Conservation (phyloP, 2,888 invertebrate species). For the Hydriomena furcata region DNA sequence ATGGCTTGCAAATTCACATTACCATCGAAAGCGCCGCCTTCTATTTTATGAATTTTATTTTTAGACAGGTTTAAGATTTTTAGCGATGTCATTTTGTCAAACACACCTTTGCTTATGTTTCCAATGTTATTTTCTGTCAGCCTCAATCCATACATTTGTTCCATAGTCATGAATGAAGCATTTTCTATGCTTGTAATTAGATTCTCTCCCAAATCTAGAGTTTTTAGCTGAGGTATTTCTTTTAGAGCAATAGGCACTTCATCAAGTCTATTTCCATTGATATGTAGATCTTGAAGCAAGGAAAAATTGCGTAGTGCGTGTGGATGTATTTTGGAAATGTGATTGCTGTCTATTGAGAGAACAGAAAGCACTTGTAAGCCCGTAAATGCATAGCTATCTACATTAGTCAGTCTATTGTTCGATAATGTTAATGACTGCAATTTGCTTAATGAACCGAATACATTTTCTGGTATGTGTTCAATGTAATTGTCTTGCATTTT, state of each 20-base stretch:
- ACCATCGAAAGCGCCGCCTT: conserved; percentile 90
- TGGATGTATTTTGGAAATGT: conserved; percentile 88
- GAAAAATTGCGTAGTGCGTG: conserved; percentile 91
- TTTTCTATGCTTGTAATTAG: conserved; percentile 90
- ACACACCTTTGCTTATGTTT: conserved; percentile 90
- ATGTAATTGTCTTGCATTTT: conserved; percentile 91
- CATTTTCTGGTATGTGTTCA: conserved; percentile 90
- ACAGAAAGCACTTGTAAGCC: conserved; percentile 90
- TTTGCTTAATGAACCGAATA: conserved; percentile 89
- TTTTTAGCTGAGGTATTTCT: conserved; percentile 89
- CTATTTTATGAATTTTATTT: conserved; percentile 91
- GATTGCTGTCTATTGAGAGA: conserved; percentile 91
- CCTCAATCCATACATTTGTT: conserved; percentile 91
- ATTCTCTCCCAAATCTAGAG: conserved; percentile 93
- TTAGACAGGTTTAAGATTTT: conserved; percentile 92
- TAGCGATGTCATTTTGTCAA: conserved; percentile 89
- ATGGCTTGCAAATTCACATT: conserved; percentile 91
- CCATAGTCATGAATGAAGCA: conserved; percentile 91
- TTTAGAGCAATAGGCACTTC: conserved; percentile 89
- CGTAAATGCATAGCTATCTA: conserved; percentile 90
- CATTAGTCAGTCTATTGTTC: conserved; percentile 89
- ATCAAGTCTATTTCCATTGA: conserved; percentile 91
- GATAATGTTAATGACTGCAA: conserved; percentile 92
- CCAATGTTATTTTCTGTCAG: conserved; percentile 93
- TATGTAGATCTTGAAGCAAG: conserved; percentile 90